These are phyloP conservation scores for Drosophila bifasciata DNA, from an alignment of 1,140 invertebrate genomes.

Conservation along the genomic window DNA sequence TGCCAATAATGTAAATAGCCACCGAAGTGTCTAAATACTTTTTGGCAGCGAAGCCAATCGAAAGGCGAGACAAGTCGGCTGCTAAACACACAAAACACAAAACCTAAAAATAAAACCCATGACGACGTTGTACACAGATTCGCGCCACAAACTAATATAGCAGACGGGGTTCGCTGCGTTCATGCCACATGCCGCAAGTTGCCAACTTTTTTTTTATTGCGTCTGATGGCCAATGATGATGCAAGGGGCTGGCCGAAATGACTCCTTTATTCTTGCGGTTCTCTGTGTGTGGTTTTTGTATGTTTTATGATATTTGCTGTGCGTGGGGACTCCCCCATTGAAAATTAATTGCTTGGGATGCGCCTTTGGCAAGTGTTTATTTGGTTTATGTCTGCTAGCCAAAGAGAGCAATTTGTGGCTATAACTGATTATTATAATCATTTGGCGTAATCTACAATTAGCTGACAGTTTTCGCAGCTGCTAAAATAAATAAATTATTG, in stretches of 20 bases:
- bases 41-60: conserved; percentile 49
- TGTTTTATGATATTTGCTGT: conserved; percentile 41
- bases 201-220: conserved; percentile 40
- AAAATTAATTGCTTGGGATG: conserved; percentile 45
- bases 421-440: background rate
- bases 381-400: conserved; percentile 39
- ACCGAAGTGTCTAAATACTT: conserved; percentile 37
- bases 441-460: no score
- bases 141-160: background rate
- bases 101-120: conserved; percentile 48
- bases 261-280: conserved; percentile 38
- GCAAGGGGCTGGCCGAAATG: conserved; percentile 33
- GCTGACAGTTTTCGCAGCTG: no score
- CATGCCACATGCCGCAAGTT: conserved; percentile 36
- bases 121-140: conserved; percentile 28
- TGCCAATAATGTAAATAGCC: conserved; percentile 45
- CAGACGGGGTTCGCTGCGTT: conserved; percentile 25
- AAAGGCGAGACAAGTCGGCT: conserved; percentile 47
- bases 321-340: conserved; percentile 44
- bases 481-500: no score
- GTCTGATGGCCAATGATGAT: conserved; percentile 43
- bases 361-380: conserved; percentile 47
- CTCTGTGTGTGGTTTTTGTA: conserved; percentile 32
- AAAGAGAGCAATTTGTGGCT: conserved; percentile 1
- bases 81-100: conserved; percentile 24